Evolutionary conservation across 1,140 invertebrate genomes (phyloP), one percentile per base, ranked within the genome.

Genomic region (Parapsyche elsis): DNA sequence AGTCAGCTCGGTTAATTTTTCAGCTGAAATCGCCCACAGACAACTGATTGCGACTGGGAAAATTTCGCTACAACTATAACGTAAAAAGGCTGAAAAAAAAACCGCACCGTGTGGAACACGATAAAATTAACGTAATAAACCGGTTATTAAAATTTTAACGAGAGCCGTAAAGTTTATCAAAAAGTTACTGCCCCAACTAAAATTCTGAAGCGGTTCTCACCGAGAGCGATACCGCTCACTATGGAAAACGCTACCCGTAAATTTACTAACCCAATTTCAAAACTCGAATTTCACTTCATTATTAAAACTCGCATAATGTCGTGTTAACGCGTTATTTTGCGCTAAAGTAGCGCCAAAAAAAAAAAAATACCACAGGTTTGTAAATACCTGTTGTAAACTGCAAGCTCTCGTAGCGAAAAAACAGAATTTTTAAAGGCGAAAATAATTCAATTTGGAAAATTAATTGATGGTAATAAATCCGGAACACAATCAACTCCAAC

Each of bases 71-170:
- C 7, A 38, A 38, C 16, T 53, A 16, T 5, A 53, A n/a, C n/a
- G n/a, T n/a, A 53, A 53, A 53, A 53, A 53, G 1, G 12, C 10
- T 53, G 10, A 53, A 53, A 53, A 38, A 38, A 38, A 38, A n/a
- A n/a, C n/a, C 10, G 10, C 10, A 53, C 49, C 10, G 1, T 53
- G 49, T 2, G 10, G 21, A 67, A 67, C 24, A 67, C 57, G 21
- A 67, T 67, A 67, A 67, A 67, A 67, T 67, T 67, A 67, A 67
- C 21, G 24, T 67, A 67, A 67, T 67, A 67, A 67, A 67, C 64
- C 24, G 24, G 21, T 12, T 19, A 67, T 67, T 67, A 67, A 67
- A 67, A 67, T 67, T 67, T 67, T 67, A 67, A 67, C 24, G 64
- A 67, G 24, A 19, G 64, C 64, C 64, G 64, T 67, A 67, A 67